Conservation (phyloP, 2,888 invertebrate species). For the Drosophila eohydei region DNA sequence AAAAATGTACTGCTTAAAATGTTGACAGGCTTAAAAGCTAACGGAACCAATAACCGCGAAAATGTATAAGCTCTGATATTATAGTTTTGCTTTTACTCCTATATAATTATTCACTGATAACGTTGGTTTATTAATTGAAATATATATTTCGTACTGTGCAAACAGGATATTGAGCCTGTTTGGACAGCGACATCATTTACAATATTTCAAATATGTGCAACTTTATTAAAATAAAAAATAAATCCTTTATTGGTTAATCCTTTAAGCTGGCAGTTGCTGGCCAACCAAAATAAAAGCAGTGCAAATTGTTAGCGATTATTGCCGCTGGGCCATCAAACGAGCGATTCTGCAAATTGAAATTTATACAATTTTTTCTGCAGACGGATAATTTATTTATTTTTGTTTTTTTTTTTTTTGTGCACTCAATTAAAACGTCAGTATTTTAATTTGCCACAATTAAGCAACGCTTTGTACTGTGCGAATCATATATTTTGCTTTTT, state of each 20-base stretch:
- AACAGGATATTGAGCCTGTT: neutral
- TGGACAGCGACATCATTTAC: neutral
- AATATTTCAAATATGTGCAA: neutral
- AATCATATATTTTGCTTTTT: neutral
- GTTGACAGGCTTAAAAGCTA: neutral
- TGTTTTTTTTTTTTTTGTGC: constrained; percentile 23
- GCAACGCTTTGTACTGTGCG: constrained; percentile 24
- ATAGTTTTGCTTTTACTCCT: neutral
- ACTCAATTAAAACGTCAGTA: constrained; percentile 53
- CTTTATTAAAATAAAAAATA: neutral
- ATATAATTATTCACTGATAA: neutral
- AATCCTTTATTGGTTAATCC: constrained; percentile 9
- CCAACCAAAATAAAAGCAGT: neutral
- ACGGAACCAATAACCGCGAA: neutral
- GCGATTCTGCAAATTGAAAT: constrained; percentile 23
- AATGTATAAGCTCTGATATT: neutral
- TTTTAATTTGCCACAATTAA: constrained; percentile 58
- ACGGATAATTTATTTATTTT: neutral
- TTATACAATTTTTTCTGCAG: constrained; percentile 4
- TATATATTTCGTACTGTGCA: neutral
- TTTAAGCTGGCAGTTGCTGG: constrained; percentile 11
- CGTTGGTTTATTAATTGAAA: neutral
- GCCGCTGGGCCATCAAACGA: constrained; percentile 7
- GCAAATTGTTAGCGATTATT: neutral
- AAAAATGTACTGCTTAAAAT: constrained; percentile 27